Conservation (phyloP, 2,888 invertebrate genomes). For the Drosophila seclusa region DNA sequence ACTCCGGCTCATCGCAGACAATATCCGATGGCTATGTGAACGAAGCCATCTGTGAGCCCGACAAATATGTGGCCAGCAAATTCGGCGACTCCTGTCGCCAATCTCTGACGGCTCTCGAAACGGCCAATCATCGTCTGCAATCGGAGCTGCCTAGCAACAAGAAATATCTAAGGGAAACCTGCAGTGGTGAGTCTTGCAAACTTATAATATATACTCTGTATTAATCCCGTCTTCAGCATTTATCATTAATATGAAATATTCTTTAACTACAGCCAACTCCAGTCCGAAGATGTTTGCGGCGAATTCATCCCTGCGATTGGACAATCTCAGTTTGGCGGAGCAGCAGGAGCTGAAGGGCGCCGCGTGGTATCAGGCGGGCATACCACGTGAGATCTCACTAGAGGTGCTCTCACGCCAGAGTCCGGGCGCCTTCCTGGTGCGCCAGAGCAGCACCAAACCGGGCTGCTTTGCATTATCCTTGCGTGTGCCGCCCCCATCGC, state of each 20-base stretch:
- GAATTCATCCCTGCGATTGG: slow-evolving; percentile 85
- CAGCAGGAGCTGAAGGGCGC: slow-evolving; percentile 94
- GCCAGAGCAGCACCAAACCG: slow-evolving; percentile 96
- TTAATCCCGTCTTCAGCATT: not conserved
- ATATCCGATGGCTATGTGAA: slow-evolving; percentile 92
- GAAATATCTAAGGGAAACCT: slow-evolving; percentile 84
- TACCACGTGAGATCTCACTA: slow-evolving; percentile 96
- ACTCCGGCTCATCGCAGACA: slow-evolving; percentile 89
- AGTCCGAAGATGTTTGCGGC: slow-evolving; percentile 86
- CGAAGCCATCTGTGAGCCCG: slow-evolving; percentile 90
- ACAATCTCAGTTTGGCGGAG: slow-evolving; percentile 88
- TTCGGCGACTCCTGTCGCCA: slow-evolving; percentile 85
- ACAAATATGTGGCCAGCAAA: slow-evolving; percentile 85
- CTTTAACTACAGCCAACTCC: slow-evolving; percentile 81
- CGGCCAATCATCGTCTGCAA: slow-evolving; percentile 81
- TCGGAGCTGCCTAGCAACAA: slow-evolving; percentile 83
- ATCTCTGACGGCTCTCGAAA: slow-evolving; percentile 84
- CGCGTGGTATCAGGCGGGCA: slow-evolving; percentile 98
- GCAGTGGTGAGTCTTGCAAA: slow-evolving; percentile 75
- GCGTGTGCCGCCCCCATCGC: slow-evolving; percentile 94
- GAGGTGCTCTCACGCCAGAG: slow-evolving; percentile 95
- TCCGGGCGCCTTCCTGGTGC: slow-evolving; percentile 97
- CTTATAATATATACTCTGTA: not conserved
- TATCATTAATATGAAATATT: not conserved
- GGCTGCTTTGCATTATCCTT: slow-evolving; percentile 97